phyloP scores from a whole-genome alignment of 2,888 invertebrate genomes.

The Buathra laborator region DNA sequence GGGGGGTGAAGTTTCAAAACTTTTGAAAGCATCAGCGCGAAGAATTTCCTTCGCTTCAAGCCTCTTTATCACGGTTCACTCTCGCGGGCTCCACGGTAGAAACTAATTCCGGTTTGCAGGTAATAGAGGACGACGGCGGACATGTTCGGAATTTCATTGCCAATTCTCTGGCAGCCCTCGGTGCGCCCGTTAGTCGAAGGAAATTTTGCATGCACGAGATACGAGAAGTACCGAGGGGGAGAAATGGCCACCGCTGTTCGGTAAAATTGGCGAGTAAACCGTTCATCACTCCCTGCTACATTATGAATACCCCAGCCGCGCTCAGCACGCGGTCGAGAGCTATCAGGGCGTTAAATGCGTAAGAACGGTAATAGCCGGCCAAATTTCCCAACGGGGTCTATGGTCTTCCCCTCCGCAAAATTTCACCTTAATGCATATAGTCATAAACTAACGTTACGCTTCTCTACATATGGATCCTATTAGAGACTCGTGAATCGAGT shows the following conservation, averaged over 20 bases:
- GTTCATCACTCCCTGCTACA: constrained; percentile 17
- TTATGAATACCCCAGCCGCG: neutral
- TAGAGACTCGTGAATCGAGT: constrained; percentile 40
- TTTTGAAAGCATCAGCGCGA: constrained; percentile 17
- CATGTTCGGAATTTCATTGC: constrained; percentile 29
- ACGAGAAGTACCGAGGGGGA: neutral
- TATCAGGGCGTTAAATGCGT: neutral
- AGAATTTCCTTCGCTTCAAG: constrained; percentile 5
- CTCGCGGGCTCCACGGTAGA: neutral
- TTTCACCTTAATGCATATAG: constrained; percentile 10
- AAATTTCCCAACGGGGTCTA: constrained; percentile 1
- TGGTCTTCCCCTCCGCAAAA: neutral
- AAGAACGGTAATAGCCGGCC: constrained; percentile 13
- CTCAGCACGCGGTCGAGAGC: constrained; percentile 12
- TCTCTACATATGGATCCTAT: constrained; percentile 31
- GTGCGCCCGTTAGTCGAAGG: neutral
- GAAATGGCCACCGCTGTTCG: neutral
- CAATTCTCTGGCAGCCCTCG: constrained; percentile 12
- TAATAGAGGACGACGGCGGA: neutral
- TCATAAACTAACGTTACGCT: neutral
- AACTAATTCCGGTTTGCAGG: constrained; percentile 18
- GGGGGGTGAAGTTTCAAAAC: constrained; percentile 27
- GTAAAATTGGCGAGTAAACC: constrained; percentile 10
- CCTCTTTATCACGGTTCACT: constrained; percentile 11
- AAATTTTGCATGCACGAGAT: neutral